phyloP scores from a whole-genome alignment of 2,888 invertebrate genomes.

The Eupelmus urozonus region DNA sequence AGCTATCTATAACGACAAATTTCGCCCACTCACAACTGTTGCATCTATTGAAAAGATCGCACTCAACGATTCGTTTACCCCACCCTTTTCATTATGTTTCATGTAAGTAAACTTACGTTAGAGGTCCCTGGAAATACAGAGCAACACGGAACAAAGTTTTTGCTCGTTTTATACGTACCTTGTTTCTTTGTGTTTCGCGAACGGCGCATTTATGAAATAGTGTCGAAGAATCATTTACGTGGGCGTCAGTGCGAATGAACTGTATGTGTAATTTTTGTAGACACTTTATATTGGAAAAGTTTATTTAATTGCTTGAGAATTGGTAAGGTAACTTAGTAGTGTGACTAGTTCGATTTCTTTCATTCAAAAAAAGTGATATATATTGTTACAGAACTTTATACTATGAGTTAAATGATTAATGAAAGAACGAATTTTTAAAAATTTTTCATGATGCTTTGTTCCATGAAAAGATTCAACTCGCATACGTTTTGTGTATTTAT shows the following conservation, averaged over 20 bases:
- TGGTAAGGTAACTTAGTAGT: conserved; percentile 33
- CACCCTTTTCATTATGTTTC: conserved; percentile 60
- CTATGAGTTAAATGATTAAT: neutral
- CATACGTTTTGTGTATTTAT: no score
- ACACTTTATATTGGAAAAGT: conserved; percentile 17
- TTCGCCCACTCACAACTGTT: conserved; percentile 34
- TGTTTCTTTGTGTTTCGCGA: conserved; percentile 31
- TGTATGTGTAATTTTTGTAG: conserved; percentile 34
- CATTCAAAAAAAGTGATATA: neutral
- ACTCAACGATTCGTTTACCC: conserved; percentile 29
- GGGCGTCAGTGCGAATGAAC: neutral
- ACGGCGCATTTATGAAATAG: neutral
- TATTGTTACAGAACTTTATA: neutral
- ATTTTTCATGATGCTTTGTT: neutral
- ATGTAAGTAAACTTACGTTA: conserved; percentile 71
- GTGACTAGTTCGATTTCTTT: neutral
- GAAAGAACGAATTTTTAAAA: neutral
- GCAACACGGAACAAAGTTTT: conserved; percentile 16
- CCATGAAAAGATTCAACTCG: neutral
- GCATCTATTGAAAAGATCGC: conserved; percentile 32
- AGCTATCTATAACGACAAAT: conserved; percentile 63
- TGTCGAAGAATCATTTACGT: neutral
- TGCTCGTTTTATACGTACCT: conserved; percentile 24
- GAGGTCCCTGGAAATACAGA: conserved; percentile 7
- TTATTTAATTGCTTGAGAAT: conserved; percentile 29